These are phyloP conservation scores for Pedionomus torquatus DNA, from an alignment of 2,113 vertebrate genomes.

Conservation along the genomic window DNA sequence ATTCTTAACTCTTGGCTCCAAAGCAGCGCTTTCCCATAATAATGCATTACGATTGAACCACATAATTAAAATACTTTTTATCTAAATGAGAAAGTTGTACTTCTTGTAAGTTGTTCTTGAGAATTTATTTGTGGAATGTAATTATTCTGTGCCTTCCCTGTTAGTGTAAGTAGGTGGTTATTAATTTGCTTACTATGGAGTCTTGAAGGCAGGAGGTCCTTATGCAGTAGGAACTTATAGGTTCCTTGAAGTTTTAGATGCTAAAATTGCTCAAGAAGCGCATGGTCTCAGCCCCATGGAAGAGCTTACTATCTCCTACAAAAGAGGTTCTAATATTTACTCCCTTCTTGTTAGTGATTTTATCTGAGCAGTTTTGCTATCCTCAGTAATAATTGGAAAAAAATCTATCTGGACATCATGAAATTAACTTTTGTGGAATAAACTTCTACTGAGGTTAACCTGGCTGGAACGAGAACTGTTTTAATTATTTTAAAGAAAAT, in stretches of 20 bases:
- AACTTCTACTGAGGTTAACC: neutral
- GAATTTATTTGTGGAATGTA: conserved; percentile 11
- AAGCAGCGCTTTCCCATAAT: conserved; percentile 13
- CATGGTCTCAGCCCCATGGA: neutral
- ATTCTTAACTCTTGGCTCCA: conserved; percentile 29
- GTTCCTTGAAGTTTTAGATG: neutral
- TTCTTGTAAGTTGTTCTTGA: neutral
- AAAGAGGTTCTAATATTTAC: neutral
- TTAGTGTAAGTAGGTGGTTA: neutral
- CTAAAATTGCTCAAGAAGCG: neutral
- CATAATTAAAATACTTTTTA: conserved; percentile 42
- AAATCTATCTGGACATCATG: neutral
- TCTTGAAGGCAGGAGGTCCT: neutral
- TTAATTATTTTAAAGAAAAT: neutral
- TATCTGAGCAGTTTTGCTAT: neutral
- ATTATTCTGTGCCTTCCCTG: neutral
- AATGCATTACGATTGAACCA: neutral
- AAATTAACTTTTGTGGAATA: neutral
- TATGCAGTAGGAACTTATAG: neutral
- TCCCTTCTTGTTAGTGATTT: neutral
- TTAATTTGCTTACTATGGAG: neutral
- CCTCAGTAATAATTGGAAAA: neutral
- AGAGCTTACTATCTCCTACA: neutral
- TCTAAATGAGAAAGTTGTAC: conserved; percentile 40
- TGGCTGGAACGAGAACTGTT: neutral